A percentile compares a stretch with the other conserved stretches of the same genome.
Conservation (phyloP, 2,888 invertebrate genomes). For the Orthosia cruda region DNA sequence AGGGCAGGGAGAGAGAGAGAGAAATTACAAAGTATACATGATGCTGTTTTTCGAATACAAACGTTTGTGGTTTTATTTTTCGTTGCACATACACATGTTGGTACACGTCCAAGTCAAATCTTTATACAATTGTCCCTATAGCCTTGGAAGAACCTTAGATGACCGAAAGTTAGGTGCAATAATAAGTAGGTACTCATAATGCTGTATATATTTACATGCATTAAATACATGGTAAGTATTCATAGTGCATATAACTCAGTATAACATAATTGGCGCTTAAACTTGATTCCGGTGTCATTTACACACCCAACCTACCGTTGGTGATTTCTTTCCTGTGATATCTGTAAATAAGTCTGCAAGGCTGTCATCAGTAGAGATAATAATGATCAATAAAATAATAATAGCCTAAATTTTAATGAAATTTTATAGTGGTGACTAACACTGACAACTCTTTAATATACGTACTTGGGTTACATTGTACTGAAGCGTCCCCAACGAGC, state of each 20-base stretch:
- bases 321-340: constrained; percentile 26
- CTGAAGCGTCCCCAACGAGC: constrained; percentile 96
- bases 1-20: too few relatives aligned
- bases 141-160: constrained; percentile 16
- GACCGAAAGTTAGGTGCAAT: constrained; percentile 42
- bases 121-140: constrained; percentile 21
- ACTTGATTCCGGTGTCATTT: constrained; percentile 5
- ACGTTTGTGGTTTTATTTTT: background rate
- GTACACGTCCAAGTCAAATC: constrained; percentile 6
- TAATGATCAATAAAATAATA: constrained; percentile 5
- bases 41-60: background rate
- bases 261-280: constrained; percentile 17
- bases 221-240: constrained; percentile 42
- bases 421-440: background rate
- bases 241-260: constrained; percentile 52
- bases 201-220: constrained; percentile 68
- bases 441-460: constrained; percentile 39
- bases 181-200: constrained; percentile 28
- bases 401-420: background rate
- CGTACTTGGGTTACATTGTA: constrained; percentile 96
- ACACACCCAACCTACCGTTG: constrained; percentile 36
- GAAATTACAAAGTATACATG: background rate
- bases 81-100: background rate
- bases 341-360: constrained; percentile 58
- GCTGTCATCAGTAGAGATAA: constrained; percentile 4